Conservation (phyloP, 37 sponge, comb jelly and placozoan species). For the Bolinopsis microptera region DNA sequence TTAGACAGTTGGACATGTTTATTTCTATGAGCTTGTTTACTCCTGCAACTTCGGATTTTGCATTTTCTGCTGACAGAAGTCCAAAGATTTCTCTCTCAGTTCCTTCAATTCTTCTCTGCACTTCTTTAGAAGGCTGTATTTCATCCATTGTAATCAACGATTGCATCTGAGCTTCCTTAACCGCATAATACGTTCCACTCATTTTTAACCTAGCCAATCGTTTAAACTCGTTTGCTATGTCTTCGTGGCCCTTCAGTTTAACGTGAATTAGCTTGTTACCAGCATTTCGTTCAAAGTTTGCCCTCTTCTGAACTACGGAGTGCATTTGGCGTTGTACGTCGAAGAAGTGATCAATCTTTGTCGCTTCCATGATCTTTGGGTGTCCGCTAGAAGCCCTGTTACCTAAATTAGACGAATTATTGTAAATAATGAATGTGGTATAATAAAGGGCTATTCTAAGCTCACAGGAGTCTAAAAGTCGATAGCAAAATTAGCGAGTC, state of each 20-base stretch:
- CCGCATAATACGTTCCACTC: constrained; percentile 33
- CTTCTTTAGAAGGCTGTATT: constrained; percentile 22
- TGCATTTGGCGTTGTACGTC: constrained; percentile 48
- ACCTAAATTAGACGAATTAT: neutral
- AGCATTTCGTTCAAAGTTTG: neutral
- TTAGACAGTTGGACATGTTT: neutral
- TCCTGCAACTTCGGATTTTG: neutral
- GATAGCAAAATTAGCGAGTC: too few species aligned
- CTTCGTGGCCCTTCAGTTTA: constrained; percentile 33
- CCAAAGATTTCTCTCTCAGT: constrained; percentile 41
- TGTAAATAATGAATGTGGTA: too few species aligned
- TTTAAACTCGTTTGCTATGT: constrained; percentile 31
- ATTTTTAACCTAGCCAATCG: constrained; percentile 4
- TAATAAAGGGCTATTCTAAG: too few species aligned
- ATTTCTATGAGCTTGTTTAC: neutral
- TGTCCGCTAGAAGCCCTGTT: neutral
- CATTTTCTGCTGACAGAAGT: constrained; percentile 40
- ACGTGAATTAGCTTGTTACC: constrained; percentile 12
- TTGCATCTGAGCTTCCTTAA: constrained; percentile 51
- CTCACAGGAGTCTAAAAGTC: too few species aligned
- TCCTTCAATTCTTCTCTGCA: constrained; percentile 61
- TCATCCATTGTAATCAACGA: neutral
- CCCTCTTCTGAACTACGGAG: constrained; percentile 5
- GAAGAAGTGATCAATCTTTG: constrained; percentile 48
- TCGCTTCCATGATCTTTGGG: constrained; percentile 1